Conservation (phyloP, 2,113 vertebrate genomes). For the Leucopsar rothschildi region DNA sequence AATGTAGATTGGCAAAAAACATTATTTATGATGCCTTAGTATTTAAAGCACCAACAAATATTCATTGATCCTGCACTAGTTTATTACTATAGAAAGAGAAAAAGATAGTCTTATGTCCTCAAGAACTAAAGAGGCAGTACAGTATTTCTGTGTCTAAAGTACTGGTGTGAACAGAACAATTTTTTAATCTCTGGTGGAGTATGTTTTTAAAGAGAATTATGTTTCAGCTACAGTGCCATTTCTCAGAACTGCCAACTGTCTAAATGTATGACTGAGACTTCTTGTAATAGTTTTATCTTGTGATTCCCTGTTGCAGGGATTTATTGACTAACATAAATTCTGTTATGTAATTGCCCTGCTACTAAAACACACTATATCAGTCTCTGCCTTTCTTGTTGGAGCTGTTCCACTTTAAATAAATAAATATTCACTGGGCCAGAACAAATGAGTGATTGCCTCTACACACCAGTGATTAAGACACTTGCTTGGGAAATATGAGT, state of each 20-base stretch:
- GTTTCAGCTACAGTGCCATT: not conserved
- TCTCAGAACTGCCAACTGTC: not conserved
- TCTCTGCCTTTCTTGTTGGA: constrained; percentile 28
- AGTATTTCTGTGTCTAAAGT: not conserved
- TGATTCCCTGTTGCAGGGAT: constrained; percentile 38
- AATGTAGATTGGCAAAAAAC: not conserved
- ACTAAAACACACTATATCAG: constrained; percentile 20
- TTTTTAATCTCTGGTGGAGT: not conserved
- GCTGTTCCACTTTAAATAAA: constrained; percentile 51
- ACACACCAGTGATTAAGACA: not conserved
- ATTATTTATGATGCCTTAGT: not conserved
- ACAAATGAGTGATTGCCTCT: constrained; percentile 47
- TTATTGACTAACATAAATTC: constrained; percentile 58
- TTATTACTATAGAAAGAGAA: not conserved
- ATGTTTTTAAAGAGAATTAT: constrained; percentile 5
- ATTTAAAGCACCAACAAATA: not conserved
- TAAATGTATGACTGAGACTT: constrained; percentile 34
- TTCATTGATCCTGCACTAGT: not conserved
- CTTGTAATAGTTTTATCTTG: constrained; percentile 52
- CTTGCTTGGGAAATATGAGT: constrained; percentile 5
- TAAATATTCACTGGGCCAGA: constrained; percentile 45
- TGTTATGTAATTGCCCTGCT: constrained; percentile 49
- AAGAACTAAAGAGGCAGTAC: not conserved
- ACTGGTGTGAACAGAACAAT: not conserved
- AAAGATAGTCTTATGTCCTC: not conserved